Percentiles rank a stretch among this genome's conserved stretches.
Evolutionary conservation across 2,888 invertebrate species (phyloP).

Genomic region (Rotaria macrura): DNA sequence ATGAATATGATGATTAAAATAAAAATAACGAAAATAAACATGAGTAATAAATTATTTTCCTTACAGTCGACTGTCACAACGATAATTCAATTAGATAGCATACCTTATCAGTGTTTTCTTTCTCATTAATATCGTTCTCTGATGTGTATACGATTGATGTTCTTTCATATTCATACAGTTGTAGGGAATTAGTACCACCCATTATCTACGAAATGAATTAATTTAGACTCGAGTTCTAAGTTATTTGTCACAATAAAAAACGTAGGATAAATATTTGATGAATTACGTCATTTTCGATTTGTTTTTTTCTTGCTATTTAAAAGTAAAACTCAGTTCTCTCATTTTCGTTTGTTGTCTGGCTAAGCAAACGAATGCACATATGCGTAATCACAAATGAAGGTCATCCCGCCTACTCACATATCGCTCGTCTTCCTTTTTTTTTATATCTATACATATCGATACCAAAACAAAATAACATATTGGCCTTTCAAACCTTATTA

Average conservation of each 20-base stretch:
- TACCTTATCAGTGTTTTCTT: not conserved
- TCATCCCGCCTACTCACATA: not conserved
- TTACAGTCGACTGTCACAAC: not conserved
- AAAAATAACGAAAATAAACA: not conserved
- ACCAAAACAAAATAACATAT: not conserved
- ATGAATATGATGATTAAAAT: not conserved
- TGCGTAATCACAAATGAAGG: not conserved
- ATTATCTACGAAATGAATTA: no score
- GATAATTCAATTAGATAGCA: not conserved
- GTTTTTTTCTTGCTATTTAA: no score
- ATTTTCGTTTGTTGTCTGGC: not conserved
- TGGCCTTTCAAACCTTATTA: not conserved
- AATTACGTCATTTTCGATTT: no score
- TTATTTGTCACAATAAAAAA: not conserved
- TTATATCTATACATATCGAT: not conserved
- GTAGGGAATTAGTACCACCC: not conserved
- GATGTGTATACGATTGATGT: not conserved
- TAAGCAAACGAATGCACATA: not conserved
- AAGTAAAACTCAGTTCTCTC: no score
- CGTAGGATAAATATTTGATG: not conserved
- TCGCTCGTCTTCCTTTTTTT: not conserved
- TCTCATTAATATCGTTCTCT: not conserved
- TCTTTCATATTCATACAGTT: not conserved
- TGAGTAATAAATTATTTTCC: not conserved
- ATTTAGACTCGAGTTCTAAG: not conserved